Conservation (phyloP, 2,888 invertebrate genomes). For the Aphodius sticticus region DNA sequence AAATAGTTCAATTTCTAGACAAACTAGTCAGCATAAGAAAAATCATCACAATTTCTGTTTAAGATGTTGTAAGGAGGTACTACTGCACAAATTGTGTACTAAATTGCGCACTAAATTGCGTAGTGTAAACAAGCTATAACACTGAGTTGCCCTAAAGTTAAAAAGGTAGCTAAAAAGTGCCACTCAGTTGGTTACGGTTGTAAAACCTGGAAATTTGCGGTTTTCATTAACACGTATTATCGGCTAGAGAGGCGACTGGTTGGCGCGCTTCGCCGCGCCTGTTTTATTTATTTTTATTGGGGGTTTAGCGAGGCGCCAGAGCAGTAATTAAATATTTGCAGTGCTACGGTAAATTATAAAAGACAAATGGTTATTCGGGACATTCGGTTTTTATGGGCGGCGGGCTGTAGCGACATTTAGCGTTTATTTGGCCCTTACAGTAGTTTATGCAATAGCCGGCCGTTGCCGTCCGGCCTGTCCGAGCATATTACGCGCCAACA, state of each 20-base stretch:
- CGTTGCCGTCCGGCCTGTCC: slow-evolving; percentile 27
- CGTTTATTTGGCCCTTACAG: slow-evolving; percentile 52
- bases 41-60: too few species aligned
- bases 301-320: slow-evolving; percentile 4
- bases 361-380: slow-evolving; percentile 39
- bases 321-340: slow-evolving; percentile 35
- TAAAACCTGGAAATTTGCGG: not conserved
- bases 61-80: too few species aligned
- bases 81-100: too few species aligned
- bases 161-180: too few species aligned
- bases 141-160: too few species aligned
- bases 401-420: slow-evolving; percentile 51
- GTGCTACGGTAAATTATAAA: slow-evolving; percentile 32
- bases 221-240: not conserved
- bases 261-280: not conserved
- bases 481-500: slow-evolving; percentile 34
- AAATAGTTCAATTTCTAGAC: too few species aligned
- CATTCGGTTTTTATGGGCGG: slow-evolving; percentile 52
- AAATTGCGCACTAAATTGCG: too few species aligned
- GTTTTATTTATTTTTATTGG: not conserved
- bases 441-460: slow-evolving; percentile 48
- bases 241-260: not conserved
- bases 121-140: too few species aligned
- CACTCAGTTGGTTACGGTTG: not conserved
- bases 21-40: too few species aligned